Conservation (phyloP, 2,113 vertebrate genomes). For the Etheostoma spectabile region DNA sequence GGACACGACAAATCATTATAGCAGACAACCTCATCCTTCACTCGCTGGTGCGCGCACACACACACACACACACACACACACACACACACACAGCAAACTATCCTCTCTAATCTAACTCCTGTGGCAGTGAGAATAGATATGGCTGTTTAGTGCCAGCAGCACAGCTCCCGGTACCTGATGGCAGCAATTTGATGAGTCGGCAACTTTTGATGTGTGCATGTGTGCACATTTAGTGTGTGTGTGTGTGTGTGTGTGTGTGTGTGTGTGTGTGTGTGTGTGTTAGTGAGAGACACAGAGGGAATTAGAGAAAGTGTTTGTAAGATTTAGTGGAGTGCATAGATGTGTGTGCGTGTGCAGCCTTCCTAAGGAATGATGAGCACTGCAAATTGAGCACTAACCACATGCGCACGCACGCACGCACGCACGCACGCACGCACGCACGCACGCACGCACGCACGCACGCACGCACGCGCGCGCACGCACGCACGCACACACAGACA, state of each 20-base stretch:
- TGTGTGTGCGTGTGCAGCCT: conserved; percentile 42
- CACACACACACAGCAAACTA: conserved; percentile 17
- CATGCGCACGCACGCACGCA: conserved; percentile 25
- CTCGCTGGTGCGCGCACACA: conserved; percentile 42
- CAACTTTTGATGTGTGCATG: conserved; percentile 22
- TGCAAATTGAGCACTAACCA: conserved; percentile 44
- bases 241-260: conserved; percentile 17
- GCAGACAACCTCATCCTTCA: conserved; percentile 73
- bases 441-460: no score
- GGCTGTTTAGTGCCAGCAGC: conserved; percentile 74
- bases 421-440: no score
- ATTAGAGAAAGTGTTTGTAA: conserved; percentile 40
- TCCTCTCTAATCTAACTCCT: conserved; percentile 61
- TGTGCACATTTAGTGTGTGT: not conserved
- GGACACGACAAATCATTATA: conserved; percentile 68
- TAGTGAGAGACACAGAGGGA: conserved; percentile 22
- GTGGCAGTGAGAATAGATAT: conserved; percentile 77
- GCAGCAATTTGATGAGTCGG: conserved; percentile 78
- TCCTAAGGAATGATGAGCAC: conserved; percentile 57
- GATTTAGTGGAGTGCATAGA: conserved; percentile 54
- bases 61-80: conserved; percentile 19
- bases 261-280: conserved; percentile 9
- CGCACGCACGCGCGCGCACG: no score
- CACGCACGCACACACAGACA: no score
- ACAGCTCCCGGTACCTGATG: conserved; percentile 69